Conservation (phyloP, 23 tunicate species). For the Phallusia fumigata region DNA sequence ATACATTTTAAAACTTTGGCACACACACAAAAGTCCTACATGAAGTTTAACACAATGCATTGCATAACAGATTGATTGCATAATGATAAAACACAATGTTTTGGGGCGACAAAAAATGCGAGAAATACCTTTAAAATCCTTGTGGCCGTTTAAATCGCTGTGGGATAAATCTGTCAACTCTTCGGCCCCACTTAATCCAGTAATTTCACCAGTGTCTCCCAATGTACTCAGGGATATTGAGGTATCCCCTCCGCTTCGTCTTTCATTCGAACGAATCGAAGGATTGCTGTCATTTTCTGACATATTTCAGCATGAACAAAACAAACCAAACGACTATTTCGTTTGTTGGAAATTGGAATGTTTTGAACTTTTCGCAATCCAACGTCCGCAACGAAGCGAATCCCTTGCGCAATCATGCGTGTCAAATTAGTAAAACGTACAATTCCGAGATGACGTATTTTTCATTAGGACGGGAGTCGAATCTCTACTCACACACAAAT, state of each 20-base stretch:
- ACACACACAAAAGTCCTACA: too few relatives aligned
- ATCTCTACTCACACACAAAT: too few relatives aligned
- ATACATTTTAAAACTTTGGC: too few relatives aligned
- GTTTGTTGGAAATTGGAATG: not conserved
- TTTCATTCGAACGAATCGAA: not conserved
- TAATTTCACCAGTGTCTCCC: constrained; percentile 28
- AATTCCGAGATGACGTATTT: too few relatives aligned
- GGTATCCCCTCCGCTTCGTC: constrained; percentile 16
- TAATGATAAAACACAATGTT: too few relatives aligned
- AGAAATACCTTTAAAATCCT: not conserved
- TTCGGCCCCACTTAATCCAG: constrained; percentile 47
- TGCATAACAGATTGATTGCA: too few relatives aligned
- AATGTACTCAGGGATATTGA: constrained; percentile 45
- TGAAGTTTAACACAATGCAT: too few relatives aligned
- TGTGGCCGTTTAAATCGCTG: not conserved
- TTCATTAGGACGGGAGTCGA: too few relatives aligned
- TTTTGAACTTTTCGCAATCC: not conserved
- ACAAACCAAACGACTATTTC: not conserved
- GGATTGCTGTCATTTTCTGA: not conserved
- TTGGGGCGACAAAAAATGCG: too few relatives aligned
- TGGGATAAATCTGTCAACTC: constrained; percentile 40
- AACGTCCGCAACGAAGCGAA: not conserved
- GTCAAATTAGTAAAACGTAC: too few relatives aligned
- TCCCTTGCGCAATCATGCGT: not conserved
- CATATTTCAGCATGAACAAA: not conserved